Base-by-base conservation (phyloP, 1,140 invertebrate species). In the Tetranychus cinnabarinus region DNA sequence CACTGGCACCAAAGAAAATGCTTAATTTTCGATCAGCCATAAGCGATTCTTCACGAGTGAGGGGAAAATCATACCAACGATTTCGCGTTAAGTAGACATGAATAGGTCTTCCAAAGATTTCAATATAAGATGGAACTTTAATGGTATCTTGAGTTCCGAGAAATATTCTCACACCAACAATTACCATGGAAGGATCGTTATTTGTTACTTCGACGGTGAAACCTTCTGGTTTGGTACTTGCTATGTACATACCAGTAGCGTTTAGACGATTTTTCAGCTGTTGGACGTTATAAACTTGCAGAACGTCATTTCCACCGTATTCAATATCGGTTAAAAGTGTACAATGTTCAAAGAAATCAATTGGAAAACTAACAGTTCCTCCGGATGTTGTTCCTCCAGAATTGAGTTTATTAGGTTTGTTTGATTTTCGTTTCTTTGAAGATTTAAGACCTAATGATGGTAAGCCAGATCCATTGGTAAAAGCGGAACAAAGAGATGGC, bases 301-400 rank as follows among this genome's bases (percentile, higher is more conserved):
- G 72, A 1, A 97, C 72, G 75, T 97, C 93, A 72, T 90, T 91
- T 2, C 93, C 92, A 34, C 89, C 90, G 71, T 87, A 95, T 71
- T 96, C 92, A 1, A 96, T 81, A 66, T 97, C 91, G 67, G 82
- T 85, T 78, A 95, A 81, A 8, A 81, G 77, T 61, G 83, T 82
- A 70, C 89, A 95, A 69, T 92, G 85, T 72, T 97, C 92, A 72
- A 97, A 97, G 74, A 95, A 97, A 70, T 97, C 92, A 34, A 93
- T 82, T 0, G 91, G 88, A 69, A 97, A 96, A 13, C 79, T 76
- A 1, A 78, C 70, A 63, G 72, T 71, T 50, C 77, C 76, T 23
- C 13, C 12, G 7, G 37, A 13, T 6, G 39, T n/a, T 15, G 58
- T 34, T 10, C 8, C 23, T 33, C 31, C 56, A 34, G 35, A 45